These are phyloP conservation scores for Papilio polytes DNA, from an alignment of 1,140 invertebrate genomes.

Conservation along the genomic window DNA sequence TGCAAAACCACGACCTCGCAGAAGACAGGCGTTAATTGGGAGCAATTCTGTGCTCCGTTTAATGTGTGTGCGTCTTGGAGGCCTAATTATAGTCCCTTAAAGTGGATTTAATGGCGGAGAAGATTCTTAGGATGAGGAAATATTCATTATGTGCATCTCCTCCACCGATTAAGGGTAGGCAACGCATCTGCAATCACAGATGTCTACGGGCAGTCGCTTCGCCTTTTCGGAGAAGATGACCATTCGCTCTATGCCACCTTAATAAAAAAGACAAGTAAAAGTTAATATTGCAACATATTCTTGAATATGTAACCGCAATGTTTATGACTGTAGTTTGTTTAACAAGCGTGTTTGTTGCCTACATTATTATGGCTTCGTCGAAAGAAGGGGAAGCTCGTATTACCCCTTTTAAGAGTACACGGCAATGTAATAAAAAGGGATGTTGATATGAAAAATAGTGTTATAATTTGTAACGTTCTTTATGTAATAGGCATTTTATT, in stretches of 20 bases:
- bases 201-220: too few species aligned
- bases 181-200: too few species aligned
- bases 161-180: too few species aligned
- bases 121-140: too few species aligned
- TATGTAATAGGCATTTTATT: not conserved
- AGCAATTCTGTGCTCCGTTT: too few species aligned
- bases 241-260: not conserved
- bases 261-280: not conserved
- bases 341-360: slow-evolving; percentile 9
- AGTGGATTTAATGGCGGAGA: too few species aligned
- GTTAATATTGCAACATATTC: not conserved
- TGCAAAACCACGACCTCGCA: too few species aligned
- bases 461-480: not conserved
- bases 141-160: too few species aligned
- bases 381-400: slow-evolving; percentile 26
- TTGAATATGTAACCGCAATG: not conserved
- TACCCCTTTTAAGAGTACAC: slow-evolving; percentile 19
- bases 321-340: slow-evolving; percentile 18
- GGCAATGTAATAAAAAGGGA: slow-evolving; percentile 14
- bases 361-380: slow-evolving; percentile 20
- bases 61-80: too few species aligned
- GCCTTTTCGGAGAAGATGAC: too few species aligned
- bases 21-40: too few species aligned
- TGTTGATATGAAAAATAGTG: not conserved
- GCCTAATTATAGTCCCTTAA: too few species aligned